A percentile compares a stretch with the other conserved stretches of the same genome.
phyloP scores from a whole-genome alignment of 2,113 vertebrate species.

The Mastomys coucha region DNA sequence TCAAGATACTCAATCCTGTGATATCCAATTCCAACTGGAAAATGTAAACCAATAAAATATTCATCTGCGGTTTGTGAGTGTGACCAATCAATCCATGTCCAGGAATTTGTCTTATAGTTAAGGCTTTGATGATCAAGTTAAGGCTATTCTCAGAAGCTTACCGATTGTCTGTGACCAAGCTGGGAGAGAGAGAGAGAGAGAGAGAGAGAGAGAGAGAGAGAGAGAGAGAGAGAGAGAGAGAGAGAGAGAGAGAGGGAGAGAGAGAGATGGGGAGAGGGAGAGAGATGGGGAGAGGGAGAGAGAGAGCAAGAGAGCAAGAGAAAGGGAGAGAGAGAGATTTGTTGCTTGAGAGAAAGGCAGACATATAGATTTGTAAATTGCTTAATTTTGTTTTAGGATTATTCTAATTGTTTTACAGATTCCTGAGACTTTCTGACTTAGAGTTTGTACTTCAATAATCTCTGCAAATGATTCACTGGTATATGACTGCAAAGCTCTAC shows the following conservation, averaged over 20 bases:
- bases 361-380: not conserved
- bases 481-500: not conserved
- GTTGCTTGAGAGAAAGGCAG: not conserved
- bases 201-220: not conserved
- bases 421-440: not conserved
- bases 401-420: conserved; percentile 38
- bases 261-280: not conserved
- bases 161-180: not conserved
- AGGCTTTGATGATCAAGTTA: conserved; percentile 34
- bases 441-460: not conserved
- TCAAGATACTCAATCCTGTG: conserved; percentile 58
- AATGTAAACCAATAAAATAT: conserved; percentile 62
- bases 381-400: conserved; percentile 43
- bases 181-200: accelerated
- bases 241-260: not conserved
- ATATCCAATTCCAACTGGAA: conserved; percentile 59
- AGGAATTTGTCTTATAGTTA: conserved; percentile 60
- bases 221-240: not conserved
- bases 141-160: not conserved
- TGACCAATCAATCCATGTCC: conserved; percentile 61
- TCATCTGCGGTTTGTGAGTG: conserved; percentile 45
- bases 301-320: too few species aligned
- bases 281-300: accelerated
- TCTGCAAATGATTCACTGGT: not conserved
- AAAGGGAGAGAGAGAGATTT: not conserved